Evolutionary conservation across 2,888 invertebrate species (phyloP), one percentile per base, ranked within the genome.

Genomic region (Campaea margaritaria): DNA sequence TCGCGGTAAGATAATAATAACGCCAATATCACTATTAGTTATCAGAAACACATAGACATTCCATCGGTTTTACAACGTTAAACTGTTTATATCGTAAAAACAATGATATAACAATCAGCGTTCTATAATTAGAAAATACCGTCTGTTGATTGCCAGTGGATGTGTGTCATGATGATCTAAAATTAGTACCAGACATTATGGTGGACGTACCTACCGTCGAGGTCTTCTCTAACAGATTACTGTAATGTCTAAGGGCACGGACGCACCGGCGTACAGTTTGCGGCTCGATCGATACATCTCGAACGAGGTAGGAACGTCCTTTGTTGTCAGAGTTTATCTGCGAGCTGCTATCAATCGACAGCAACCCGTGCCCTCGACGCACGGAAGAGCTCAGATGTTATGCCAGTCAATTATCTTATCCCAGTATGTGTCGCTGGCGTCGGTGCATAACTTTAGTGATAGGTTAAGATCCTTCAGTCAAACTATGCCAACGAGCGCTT

Each of bases 101-200:
- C 61, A 57, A 67, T 67, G 59, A 77, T 70, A 77, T 70, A 56
- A 68, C 65, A 71, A 74, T 70, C 72, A 70, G 65, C 65, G 57
- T 58, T 31, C 74, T 80, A 78, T 75, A 75, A 75, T 74, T 79
- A 80, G 78, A 76, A 61, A 69, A 69, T 44, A 58, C 57, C 52
- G 62, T 58, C 50, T 47, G 47, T 60, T 57, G 60, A 68, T 70
- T 67, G 67, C 69, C 67, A 69, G 62, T 65, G 53, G 68, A 72
- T 75, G 69, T 67, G 67, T 69, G 69, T 68, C 67, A 68, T 71
- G 68, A 59, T 68, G 57, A 65, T 70, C 74, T 77, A 77, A 70
- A 72, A 68, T 72, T 77, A 75, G 70, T 51, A 34, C 47, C 53
- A 67, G 67, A 70, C 73, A 75, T 72, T 10, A 69, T 75, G 75